Conservation (phyloP, 2,888 invertebrate genomes). For the Malacosoma neustria region DNA sequence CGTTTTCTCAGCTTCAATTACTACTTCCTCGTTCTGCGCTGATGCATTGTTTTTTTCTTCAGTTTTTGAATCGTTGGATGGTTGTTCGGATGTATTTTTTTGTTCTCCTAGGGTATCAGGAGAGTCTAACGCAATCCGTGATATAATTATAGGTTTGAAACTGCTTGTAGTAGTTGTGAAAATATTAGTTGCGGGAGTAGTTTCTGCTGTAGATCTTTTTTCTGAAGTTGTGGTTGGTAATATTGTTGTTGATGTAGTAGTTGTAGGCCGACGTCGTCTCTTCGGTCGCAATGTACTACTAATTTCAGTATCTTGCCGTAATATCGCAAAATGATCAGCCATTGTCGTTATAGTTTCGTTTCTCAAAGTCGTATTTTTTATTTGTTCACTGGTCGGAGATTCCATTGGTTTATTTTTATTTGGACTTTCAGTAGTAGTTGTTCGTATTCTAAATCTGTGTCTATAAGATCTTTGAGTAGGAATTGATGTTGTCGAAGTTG, state of each 20-base stretch:
- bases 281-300: conserved; percentile 36
- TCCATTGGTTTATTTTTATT: conserved; percentile 34
- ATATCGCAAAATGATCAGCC: conserved; percentile 42
- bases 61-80: conserved; percentile 27
- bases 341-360: conserved; percentile 32
- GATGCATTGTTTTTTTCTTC: conserved; percentile 22
- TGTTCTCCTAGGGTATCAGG: conserved; percentile 38
- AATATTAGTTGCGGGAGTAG: conserved; percentile 17
- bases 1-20: conserved; percentile 74
- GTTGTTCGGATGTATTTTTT: conserved; percentile 16
- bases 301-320: conserved; percentile 23
- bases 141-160: conserved; percentile 49
- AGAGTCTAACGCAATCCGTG: conserved; percentile 56
- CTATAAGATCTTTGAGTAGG: conserved; percentile 28
- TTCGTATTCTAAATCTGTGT: conserved; percentile 56
- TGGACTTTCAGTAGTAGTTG: conserved; percentile 51
- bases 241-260: conserved; percentile 47
- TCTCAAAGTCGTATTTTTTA: conserved; percentile 21
- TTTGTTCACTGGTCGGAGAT: conserved; percentile 39
- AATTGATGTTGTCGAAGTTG: conserved; percentile 20
- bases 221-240: conserved; percentile 18
- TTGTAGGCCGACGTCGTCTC: conserved; percentile 58
- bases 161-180: conserved; percentile 23
- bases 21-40: conserved; percentile 65
- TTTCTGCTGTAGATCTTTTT: conserved; percentile 15